Percentiles rank a stretch among this genome's conserved stretches.
Evolutionary conservation across 2,797 vertebrate species (phyloP).

Genomic region (Schizothorax lantsangensis): DNA sequence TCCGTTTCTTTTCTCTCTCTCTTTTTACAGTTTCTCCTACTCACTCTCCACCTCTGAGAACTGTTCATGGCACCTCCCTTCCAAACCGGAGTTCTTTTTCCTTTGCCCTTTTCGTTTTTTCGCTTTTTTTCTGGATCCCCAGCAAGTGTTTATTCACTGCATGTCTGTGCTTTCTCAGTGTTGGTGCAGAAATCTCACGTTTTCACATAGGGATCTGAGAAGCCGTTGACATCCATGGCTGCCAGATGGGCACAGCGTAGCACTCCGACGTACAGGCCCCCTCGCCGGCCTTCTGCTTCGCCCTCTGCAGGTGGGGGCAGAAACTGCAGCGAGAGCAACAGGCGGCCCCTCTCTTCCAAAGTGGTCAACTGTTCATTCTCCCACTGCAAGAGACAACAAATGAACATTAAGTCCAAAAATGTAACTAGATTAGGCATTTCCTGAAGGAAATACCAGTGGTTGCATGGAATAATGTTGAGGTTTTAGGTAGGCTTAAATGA

Average conservation of each 20-base stretch:
- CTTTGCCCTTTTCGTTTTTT: constrained; percentile 12
- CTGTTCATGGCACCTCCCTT: constrained; percentile 12
- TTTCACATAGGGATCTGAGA: constrained; percentile 91
- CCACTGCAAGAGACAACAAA: constrained; percentile 71
- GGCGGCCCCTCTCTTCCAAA: constrained; percentile 86
- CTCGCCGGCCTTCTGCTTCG: constrained; percentile 55
- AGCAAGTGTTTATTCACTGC: not conserved
- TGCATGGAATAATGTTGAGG: not conserved
- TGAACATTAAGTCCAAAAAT: not conserved
- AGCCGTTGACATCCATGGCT: constrained; percentile 91
- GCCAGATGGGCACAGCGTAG: constrained; percentile 87
- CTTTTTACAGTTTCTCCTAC: not conserved
- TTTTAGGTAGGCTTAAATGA: not conserved
- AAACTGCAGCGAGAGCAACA: constrained; percentile 84
- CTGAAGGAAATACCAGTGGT: not conserved
- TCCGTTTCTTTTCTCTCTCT: not conserved
- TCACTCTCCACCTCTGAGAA: not conserved
- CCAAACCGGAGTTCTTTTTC: not conserved
- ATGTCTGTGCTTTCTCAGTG: not conserved
- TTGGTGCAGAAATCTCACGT: constrained; percentile 75
- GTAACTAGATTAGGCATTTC: not conserved
- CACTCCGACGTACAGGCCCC: constrained; percentile 84
- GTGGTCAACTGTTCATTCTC: constrained; percentile 84
- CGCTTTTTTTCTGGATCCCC: not conserved
- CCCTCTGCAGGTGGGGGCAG: constrained; percentile 65